These are phyloP conservation scores for Eulemur macaco DNA, from an alignment of 2,113 vertebrate genomes.

Conservation along the genomic window DNA sequence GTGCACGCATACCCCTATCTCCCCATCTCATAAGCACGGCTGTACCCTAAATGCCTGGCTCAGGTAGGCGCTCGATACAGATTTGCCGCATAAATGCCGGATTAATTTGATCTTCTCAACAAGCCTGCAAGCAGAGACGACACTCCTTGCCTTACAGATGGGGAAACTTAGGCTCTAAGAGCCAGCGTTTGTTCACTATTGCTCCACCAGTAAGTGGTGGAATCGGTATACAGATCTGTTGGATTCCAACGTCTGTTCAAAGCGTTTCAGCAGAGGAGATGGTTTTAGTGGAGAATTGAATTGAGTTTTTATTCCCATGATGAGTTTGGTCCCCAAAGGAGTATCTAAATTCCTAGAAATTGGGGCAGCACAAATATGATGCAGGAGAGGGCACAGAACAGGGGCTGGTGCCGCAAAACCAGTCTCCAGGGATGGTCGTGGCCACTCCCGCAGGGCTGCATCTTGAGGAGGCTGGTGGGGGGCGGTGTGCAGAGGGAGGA, in stretches of 20 bases:
- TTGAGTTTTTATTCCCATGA: slow-evolving; percentile 22
- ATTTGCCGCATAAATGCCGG: neutral
- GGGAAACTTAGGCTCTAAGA: neutral
- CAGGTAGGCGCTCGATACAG: neutral
- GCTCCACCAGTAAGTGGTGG: neutral
- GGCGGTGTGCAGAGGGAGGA: no score
- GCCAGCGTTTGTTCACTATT: neutral
- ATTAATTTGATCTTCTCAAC: neutral
- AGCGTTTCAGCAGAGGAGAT: neutral
- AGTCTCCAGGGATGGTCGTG: neutral
- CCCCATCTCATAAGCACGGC: neutral
- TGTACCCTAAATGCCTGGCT: neutral
- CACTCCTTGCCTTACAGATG: neutral
- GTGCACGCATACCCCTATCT: fast-evolving
- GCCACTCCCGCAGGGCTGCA: no score
- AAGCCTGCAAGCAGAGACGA: neutral
- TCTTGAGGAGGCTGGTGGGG: neutral
- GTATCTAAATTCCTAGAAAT: slow-evolving; percentile 37
- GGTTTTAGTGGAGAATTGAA: neutral
- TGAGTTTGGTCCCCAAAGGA: neutral
- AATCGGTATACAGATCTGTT: neutral
- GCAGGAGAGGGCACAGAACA: neutral
- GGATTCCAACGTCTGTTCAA: neutral
- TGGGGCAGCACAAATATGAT: neutral
- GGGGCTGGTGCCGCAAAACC: neutral